Base-by-base conservation (phyloP, 2,113 vertebrate genomes). In the Saimiri boliviensis region DNA sequence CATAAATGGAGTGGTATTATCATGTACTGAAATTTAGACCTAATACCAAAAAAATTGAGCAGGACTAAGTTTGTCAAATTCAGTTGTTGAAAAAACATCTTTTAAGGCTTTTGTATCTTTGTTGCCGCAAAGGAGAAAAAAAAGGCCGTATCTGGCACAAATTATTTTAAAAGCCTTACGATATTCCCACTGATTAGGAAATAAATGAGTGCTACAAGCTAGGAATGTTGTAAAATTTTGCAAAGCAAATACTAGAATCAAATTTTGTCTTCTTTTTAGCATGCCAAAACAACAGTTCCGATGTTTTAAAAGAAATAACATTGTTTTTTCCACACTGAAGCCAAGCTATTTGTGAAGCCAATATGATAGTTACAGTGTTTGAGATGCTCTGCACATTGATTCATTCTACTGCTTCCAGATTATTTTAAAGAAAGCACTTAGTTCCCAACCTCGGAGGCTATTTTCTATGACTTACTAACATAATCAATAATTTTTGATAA, bases 401-500 rank as follows among this genome's bases (percentile, higher is more conserved):
- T 98, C 97, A 97, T 94, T 30, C 52, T 84, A 91, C 37, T 92
- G 70, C 81, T 96, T 63, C 77, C 87, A 60, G 92, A 93, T 88
- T 95, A 96, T 96, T 98, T 93, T 40, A 97, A 97, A 96, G 91
- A 96, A 95, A 97, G 96, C 91, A 89, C 71, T 97, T 91, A 95
- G 95, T 95, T 97, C 70, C 87, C 83, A 82, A 98, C 97, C 93
- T 88, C 80, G 70, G 68, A 97, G 85, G 35, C 90, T 94, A 80
- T 94, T 97, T 81, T 93, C 94, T 89, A 94, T 3, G 5, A 35
- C 95, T 91, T 96, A 97, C 97, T 49, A 96, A 35, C 68, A 66
- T 74, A 89, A 98, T 96, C 97, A 96, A 94, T 98, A 97, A 87
- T 89, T 89, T 95, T 70, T 97, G 30, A 89, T 96, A 97, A 94